A percentile compares a stretch with the other conserved stretches of the same genome.
These are phyloP conservation scores for Iphiclides podalirius DNA, from an alignment of 2,888 invertebrate genomes.

Conservation along the genomic window DNA sequence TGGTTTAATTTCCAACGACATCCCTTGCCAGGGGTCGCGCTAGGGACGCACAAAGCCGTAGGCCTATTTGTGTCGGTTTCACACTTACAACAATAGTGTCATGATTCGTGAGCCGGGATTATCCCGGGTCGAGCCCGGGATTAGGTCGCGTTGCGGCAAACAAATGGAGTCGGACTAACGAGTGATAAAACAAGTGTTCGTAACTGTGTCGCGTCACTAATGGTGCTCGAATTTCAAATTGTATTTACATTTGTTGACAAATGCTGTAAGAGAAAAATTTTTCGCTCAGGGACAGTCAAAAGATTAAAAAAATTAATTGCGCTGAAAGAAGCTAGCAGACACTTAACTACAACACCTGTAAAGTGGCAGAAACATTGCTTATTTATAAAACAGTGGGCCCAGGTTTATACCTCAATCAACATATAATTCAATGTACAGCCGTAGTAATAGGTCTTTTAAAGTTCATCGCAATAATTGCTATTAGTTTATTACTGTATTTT, in stretches of 20 bases:
- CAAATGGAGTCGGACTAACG: constrained; percentile 69
- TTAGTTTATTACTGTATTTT: no score
- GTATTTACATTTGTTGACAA: constrained; percentile 36
- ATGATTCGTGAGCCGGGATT: constrained; percentile 79
- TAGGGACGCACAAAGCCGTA: constrained; percentile 51
- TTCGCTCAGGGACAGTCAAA: no score
- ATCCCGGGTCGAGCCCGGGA: constrained; percentile 69
- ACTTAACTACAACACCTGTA: no score
- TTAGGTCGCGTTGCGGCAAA: constrained; percentile 76
- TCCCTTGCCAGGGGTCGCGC: constrained; percentile 20
- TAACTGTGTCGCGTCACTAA: constrained; percentile 48
- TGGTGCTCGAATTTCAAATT: constrained; percentile 63
- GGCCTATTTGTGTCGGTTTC: constrained; percentile 80
- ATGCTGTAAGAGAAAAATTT: constrained; percentile 5
- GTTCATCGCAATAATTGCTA: no score
- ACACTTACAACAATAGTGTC: constrained; percentile 81
- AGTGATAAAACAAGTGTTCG: constrained; percentile 62
- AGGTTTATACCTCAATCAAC: no score
- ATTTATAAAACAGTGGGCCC: not conserved
- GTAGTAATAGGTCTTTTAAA: no score
- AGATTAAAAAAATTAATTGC: no score
- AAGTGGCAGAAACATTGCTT: no score
- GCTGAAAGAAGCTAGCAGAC: no score
- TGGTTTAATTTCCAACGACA: constrained; percentile 30
- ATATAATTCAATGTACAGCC: no score